A percentile compares a stretch with the other conserved stretches of the same genome.
Conservation (phyloP, 2,797 vertebrate genomes). For the Periparus ater region DNA sequence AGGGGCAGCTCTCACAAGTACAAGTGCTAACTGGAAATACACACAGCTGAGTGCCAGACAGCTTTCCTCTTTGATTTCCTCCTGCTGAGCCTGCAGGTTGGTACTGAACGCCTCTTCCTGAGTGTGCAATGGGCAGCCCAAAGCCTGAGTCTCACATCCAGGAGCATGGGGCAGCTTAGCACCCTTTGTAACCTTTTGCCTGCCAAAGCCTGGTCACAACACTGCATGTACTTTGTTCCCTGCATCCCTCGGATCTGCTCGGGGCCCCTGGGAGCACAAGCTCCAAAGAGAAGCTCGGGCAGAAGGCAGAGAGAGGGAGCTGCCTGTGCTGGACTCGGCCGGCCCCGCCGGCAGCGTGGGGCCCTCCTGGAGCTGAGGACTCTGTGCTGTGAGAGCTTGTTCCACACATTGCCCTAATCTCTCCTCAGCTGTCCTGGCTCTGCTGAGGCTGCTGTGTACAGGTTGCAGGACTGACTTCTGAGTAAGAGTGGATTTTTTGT, state of each 20-base stretch:
- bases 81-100: neutral
- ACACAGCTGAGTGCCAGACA: neutral
- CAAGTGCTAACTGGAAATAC: neutral
- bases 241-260: neutral
- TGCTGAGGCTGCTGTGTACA: neutral
- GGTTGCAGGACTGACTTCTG: neutral
- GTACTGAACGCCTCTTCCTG: neutral
- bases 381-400: neutral
- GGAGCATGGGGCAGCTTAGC: fast-evolving
- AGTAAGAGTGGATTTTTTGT: neutral
- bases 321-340: fast-evolving
- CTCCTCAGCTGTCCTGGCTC: neutral
- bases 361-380: neutral
- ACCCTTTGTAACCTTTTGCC: neutral
- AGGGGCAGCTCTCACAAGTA: neutral
- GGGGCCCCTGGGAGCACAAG: neutral
- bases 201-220: neutral
- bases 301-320: neutral
- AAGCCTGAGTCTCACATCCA: neutral
- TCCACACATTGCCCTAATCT: neutral
- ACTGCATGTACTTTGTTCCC: neutral
- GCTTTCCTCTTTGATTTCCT: neutral
- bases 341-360: neutral
- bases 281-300: neutral
- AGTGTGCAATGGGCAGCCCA: neutral